Evolutionary conservation across 1,140 invertebrate species (phyloP).

Genomic region (Bicyclus anynana): DNA sequence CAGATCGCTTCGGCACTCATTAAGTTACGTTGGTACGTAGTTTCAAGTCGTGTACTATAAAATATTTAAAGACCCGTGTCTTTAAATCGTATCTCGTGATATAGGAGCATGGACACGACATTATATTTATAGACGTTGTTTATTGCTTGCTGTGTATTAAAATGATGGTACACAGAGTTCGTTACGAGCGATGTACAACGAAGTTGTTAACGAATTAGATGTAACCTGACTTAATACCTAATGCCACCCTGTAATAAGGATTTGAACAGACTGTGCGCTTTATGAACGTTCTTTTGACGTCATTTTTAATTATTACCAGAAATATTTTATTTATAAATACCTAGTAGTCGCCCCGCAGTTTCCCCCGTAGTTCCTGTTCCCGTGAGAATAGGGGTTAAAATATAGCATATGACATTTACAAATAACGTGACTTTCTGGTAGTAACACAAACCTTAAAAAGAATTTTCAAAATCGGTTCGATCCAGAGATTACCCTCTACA

Average conservation of each 20-base stretch:
- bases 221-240: not conserved
- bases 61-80: slow-evolving; percentile 25
- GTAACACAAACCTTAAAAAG: no score
- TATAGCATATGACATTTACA: no score
- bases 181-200: slow-evolving; percentile 18
- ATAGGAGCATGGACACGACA: slow-evolving; percentile 6
- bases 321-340: no score
- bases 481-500: no score
- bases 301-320: no score
- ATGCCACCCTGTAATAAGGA: slow-evolving; percentile 1
- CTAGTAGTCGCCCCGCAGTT: no score
- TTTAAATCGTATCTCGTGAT: slow-evolving; percentile 22
- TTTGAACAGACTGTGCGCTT: not conserved
- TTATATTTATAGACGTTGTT: slow-evolving; percentile 18
- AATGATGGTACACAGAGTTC: slow-evolving; percentile 17
- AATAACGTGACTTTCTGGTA: no score
- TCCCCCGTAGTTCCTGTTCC: no score
- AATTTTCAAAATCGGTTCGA: no score
- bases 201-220: slow-evolving; percentile 20
- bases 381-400: no score
- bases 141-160: slow-evolving; percentile 18
- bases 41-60: slow-evolving; percentile 23
- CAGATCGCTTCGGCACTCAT: slow-evolving; percentile 49
- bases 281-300: not conserved
- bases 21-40: slow-evolving; percentile 27